These are phyloP conservation scores for Propsilocerus akamusi DNA, from an alignment of 1,140 invertebrate genomes.

Conservation along the genomic window DNA sequence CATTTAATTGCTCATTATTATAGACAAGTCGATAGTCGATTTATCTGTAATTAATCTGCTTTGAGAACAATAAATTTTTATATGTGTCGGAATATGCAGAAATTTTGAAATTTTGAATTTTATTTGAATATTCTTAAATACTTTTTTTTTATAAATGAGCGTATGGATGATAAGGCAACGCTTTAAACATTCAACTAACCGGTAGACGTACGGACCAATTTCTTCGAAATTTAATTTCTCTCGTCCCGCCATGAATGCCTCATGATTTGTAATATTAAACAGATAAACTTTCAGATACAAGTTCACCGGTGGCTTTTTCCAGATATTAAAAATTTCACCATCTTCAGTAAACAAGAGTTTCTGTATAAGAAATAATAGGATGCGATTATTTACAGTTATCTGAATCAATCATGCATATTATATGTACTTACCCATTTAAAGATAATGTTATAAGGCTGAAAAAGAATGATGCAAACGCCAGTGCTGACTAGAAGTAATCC, in stretches of 20 bases:
- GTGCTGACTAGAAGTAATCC: slow-evolving; percentile 39
- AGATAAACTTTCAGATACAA: slow-evolving; percentile 69
- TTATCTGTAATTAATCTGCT: background rate
- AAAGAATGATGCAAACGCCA: slow-evolving; percentile 36
- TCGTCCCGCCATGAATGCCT: slow-evolving; percentile 51
- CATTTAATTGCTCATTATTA: background rate
- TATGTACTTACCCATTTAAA: slow-evolving; percentile 38
- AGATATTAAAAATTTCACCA: slow-evolving; percentile 67
- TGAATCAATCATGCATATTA: background rate
- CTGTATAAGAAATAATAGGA: slow-evolving; percentile 26
- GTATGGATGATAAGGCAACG: background rate
- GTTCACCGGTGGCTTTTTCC: slow-evolving; percentile 66
- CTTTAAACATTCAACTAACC: slow-evolving; percentile 36
- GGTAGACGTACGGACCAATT: slow-evolving; percentile 81
- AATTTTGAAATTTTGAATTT: background rate
- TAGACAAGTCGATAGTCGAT: background rate
- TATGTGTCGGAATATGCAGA: background rate
- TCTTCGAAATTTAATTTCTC: slow-evolving; percentile 54
- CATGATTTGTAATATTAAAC: slow-evolving; percentile 74
- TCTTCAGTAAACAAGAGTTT: slow-evolving; percentile 50
- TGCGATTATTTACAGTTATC: slow-evolving; percentile 6
- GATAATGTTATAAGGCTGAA: slow-evolving; percentile 49
- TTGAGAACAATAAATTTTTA: background rate
- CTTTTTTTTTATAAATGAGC: background rate
- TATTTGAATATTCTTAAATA: background rate